phyloP scores from a whole-genome alignment of 2,797 vertebrate species.

The Champsocephalus gunnari region DNA sequence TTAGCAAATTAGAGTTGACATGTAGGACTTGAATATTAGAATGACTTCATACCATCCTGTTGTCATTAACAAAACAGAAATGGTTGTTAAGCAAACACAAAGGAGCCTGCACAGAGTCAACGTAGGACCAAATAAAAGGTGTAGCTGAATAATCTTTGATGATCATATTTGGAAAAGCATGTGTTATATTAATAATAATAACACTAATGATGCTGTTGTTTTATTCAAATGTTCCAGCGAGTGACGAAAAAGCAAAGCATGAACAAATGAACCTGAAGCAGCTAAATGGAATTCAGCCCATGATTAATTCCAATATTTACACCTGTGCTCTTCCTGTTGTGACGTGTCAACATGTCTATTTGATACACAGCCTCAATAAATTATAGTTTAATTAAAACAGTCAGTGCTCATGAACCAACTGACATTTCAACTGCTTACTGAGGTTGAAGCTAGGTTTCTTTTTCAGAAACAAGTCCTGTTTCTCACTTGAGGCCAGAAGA shows the following conservation, averaged over 20 bases:
- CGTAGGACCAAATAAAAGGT: background rate
- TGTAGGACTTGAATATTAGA: background rate
- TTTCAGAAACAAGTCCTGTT: too few relatives aligned
- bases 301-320: too few relatives aligned
- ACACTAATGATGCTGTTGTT: background rate
- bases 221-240: background rate
- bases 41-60: constrained; percentile 11
- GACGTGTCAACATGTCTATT: background rate
- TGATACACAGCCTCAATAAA: background rate
- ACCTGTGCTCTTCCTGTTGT: too few relatives aligned
- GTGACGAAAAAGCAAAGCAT: too few relatives aligned
- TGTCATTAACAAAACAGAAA: background rate
- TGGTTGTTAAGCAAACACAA: constrained; percentile 5
- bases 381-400: background rate
- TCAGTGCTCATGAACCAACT: background rate
- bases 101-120: background rate
- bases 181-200: too few relatives aligned
- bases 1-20: background rate
- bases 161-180: background rate
- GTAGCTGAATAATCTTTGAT: background rate
- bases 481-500: too few relatives aligned
- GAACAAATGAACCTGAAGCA: background rate
- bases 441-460: too few relatives aligned
- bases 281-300: too few relatives aligned
- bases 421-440: background rate